phyloP scores from a whole-genome alignment of 1,140 invertebrate genomes.

The Sitobion miscanthi region DNA sequence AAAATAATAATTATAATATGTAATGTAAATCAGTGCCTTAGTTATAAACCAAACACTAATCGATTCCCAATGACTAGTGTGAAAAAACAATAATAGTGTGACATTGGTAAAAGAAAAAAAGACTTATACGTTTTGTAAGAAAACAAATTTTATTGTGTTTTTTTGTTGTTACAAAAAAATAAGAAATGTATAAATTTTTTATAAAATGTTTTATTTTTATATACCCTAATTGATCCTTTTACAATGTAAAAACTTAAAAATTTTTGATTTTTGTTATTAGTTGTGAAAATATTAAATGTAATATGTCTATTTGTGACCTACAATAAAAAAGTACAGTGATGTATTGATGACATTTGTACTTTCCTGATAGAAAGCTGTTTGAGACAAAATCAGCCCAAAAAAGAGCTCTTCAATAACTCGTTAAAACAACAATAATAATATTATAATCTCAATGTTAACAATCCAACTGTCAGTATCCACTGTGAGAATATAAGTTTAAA shows the following conservation, averaged over 20 bases:
- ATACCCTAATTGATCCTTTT: background rate
- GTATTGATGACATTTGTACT: background rate
- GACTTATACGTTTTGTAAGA: constrained; percentile 47
- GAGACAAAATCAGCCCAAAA: background rate
- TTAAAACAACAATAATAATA: too few species aligned
- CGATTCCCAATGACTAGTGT: constrained; percentile 33
- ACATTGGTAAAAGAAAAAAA: constrained; percentile 47
- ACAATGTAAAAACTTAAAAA: background rate
- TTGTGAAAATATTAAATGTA: constrained; percentile 4
- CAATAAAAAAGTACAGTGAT: background rate
- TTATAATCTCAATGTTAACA: background rate
- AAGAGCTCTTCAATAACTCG: background rate
- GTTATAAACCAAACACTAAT: constrained; percentile 43
- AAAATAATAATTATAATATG: background rate
- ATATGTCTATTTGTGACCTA: background rate
- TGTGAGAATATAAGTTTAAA: background rate
- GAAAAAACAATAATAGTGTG: constrained; percentile 30
- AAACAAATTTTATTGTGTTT: constrained; percentile 48
- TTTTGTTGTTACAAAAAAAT: constrained; percentile 42
- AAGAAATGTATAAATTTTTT: constrained; percentile 48
- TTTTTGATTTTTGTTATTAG: constrained; percentile 16
- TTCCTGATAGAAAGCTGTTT: background rate
- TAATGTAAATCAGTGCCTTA: constrained; percentile 56
- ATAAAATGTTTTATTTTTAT: constrained; percentile 52
- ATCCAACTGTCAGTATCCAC: background rate